phyloP scores from a whole-genome alignment of 2,888 invertebrate genomes.

The Tipula vernalis region DNA sequence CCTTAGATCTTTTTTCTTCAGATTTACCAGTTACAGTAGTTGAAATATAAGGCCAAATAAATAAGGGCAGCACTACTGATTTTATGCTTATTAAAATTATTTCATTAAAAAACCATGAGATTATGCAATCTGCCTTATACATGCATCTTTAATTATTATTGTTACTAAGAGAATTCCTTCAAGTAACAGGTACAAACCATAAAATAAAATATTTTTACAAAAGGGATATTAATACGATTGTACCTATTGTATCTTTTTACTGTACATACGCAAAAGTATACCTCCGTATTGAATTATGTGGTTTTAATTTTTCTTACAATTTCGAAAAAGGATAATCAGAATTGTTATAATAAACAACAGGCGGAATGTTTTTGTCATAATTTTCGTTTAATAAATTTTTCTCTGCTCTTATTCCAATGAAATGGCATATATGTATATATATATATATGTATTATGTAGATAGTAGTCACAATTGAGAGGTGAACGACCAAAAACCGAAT shows the following conservation, averaged over 20 bases:
- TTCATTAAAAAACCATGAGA: no score
- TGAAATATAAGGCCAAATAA: no score
- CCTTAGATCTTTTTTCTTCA: no score
- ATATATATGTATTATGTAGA: not conserved
- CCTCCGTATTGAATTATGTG: not conserved
- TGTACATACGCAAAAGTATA: not conserved
- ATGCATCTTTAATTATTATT: no score
- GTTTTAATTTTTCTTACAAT: not conserved
- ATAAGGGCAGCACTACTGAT: no score
- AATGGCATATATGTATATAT: not conserved
- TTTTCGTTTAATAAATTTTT: not conserved
- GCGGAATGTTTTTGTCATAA: not conserved
- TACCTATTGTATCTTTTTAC: not conserved
- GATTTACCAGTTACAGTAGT: no score
- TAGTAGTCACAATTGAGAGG: no score
- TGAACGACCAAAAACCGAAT: no score
- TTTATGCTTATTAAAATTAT: no score
- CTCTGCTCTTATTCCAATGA: not conserved
- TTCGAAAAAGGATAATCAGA: not conserved
- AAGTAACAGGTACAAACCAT: not conserved
- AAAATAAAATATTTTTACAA: not conserved
- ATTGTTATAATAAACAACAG: not conserved
- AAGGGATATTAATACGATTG: not conserved
- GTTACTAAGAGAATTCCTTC: not conserved
- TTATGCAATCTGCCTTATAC: no score